Evolutionary conservation across 2,113 vertebrate genomes (phyloP).

Genomic region (Rhinichthys klamathensis): DNA sequence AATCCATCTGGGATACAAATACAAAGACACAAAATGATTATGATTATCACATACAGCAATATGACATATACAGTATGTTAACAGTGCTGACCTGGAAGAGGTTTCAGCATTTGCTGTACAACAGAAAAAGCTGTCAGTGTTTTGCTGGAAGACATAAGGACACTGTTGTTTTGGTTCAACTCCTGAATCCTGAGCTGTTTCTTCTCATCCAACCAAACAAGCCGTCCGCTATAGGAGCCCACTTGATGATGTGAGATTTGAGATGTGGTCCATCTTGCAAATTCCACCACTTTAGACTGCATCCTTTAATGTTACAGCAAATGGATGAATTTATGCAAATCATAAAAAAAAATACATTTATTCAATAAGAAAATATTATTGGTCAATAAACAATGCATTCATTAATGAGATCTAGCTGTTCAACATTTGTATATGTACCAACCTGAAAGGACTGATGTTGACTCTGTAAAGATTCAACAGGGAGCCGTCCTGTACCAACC

Average conservation of each 20-base stretch:
- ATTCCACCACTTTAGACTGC: neutral
- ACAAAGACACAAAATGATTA: neutral
- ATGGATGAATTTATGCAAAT: neutral
- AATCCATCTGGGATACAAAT: slow-evolving; percentile 47
- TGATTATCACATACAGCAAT: neutral
- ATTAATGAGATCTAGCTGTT: neutral
- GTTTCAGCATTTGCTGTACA: slow-evolving; percentile 74
- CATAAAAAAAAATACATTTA: neutral
- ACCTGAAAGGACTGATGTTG: slow-evolving; percentile 63
- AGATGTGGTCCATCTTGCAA: slow-evolving; percentile 72
- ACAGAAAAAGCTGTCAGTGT: slow-evolving; percentile 73
- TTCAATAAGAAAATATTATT: neutral
- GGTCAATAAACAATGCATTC: neutral
- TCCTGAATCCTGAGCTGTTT: slow-evolving; percentile 75
- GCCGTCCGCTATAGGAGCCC: slow-evolving; percentile 72
- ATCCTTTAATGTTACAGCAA: neutral
- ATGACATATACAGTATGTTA: neutral
- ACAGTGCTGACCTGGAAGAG: slow-evolving; percentile 71
- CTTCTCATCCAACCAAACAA: slow-evolving; percentile 77
- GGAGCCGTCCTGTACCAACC: slow-evolving; percentile 75
- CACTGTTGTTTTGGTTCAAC: slow-evolving; percentile 68
- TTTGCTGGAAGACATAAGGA: slow-evolving; percentile 71
- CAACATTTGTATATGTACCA: slow-evolving; percentile 31
- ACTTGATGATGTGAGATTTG: slow-evolving; percentile 68
- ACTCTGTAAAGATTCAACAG: slow-evolving; percentile 69